Percentiles rank a stretch among this genome's conserved stretches.
Evolutionary conservation across 2,797 vertebrate species (phyloP).

Genomic region (Enteromius mattozi): DNA sequence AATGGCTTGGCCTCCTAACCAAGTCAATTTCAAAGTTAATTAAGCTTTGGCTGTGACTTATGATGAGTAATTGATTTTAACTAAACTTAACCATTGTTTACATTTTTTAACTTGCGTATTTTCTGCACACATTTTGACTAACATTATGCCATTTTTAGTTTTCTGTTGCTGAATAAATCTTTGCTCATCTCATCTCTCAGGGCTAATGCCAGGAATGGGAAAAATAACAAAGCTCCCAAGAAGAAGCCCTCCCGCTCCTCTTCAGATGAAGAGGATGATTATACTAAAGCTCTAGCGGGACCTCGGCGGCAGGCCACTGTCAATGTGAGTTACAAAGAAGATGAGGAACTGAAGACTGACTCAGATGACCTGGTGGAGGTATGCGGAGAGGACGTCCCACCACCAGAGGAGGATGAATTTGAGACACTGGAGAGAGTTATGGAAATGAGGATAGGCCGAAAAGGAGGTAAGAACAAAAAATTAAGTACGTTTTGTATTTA

Average conservation of each 20-base stretch:
- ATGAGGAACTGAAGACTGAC: conserved; percentile 97
- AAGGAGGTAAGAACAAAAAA: conserved; percentile 83
- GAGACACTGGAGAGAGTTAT: conserved; percentile 97
- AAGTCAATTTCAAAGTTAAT: background rate
- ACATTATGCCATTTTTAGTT: background rate
- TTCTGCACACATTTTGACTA: background rate
- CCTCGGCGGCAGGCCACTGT: conserved; percentile 95
- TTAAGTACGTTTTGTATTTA: background rate
- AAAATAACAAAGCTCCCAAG: conserved; percentile 84
- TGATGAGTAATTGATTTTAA: background rate
- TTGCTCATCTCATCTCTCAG: conserved; percentile 58
- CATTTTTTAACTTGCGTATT: too few relatives aligned
- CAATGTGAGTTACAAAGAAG: conserved; percentile 97
- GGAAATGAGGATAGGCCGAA: conserved; percentile 89
- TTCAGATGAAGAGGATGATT: conserved; percentile 88
- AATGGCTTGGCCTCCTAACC: too few relatives aligned
- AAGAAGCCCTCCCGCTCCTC: conserved; percentile 88
- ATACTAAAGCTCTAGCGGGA: conserved; percentile 82
- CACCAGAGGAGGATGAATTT: conserved; percentile 96
- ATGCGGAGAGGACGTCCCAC: conserved; percentile 94
- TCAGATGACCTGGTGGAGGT: conserved; percentile 97
- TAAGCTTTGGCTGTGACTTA: background rate
- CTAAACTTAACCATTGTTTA: background rate
- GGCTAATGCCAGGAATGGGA: conserved; percentile 87
- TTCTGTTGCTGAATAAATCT: background rate